Conservation (phyloP, 2,797 vertebrate species). For the Mormyrops attenuatus region DNA sequence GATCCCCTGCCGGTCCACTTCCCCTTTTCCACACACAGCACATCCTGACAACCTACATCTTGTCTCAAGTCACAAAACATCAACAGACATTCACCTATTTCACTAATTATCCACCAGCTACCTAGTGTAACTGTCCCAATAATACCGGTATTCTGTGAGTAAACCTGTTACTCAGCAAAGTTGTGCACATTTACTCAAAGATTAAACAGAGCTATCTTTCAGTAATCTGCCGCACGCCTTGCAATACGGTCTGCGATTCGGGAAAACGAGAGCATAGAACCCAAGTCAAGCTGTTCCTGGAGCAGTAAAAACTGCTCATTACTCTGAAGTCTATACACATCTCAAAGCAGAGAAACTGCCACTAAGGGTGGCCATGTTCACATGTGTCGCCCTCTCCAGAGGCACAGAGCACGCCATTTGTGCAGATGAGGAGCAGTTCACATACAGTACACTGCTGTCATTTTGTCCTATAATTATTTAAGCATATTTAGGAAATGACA, state of each 20-base stretch:
- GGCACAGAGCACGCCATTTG: not conserved
- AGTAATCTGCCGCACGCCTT: not conserved
- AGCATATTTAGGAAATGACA: conserved; percentile 21
- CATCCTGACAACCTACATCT: not conserved
- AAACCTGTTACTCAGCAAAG: not conserved
- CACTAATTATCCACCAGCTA: not conserved
- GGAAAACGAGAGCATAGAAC: not conserved
- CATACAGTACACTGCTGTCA: not conserved
- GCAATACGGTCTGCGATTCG: not conserved
- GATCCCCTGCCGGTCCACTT: not conserved
- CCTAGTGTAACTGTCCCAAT: not conserved
- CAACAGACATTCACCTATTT: not conserved
- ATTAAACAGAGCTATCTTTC: not conserved
- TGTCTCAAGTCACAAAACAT: not conserved
- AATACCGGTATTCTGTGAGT: not conserved
- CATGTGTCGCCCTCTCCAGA: not conserved
- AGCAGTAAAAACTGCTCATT: not conserved
- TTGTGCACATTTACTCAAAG: not conserved
- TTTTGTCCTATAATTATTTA: not conserved
- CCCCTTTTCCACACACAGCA: not conserved
- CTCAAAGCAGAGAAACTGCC: not conserved
- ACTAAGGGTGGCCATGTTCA: not conserved
- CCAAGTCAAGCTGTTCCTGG: not conserved
- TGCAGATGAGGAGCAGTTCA: not conserved
- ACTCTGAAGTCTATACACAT: not conserved